Evolutionary conservation across 1,140 invertebrate species (phyloP).

Genomic region (Tetranychus cinnabarinus): DNA sequence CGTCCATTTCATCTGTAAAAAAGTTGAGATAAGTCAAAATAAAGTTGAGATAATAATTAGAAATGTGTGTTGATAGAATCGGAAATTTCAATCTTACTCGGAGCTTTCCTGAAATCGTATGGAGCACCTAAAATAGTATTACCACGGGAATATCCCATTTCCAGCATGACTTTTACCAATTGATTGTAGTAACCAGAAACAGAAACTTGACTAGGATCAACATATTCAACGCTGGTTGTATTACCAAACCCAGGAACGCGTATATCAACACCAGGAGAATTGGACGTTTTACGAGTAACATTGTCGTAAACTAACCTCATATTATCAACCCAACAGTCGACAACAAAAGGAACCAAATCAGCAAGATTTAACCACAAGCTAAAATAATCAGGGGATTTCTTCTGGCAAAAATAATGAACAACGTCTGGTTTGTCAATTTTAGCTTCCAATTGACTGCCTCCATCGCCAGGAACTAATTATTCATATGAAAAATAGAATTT

Average conservation of each 20-base stretch:
- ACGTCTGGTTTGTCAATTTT: background rate
- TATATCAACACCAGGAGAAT: slow-evolving; percentile 66
- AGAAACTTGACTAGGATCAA: slow-evolving; percentile 54
- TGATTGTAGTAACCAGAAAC: slow-evolving; percentile 49
- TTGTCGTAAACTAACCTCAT: slow-evolving; percentile 53
- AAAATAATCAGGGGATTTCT: slow-evolving; percentile 51
- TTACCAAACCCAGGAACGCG: slow-evolving; percentile 68
- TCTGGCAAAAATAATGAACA: slow-evolving; percentile 54
- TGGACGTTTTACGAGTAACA: slow-evolving; percentile 50
- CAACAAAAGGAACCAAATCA: slow-evolving; percentile 56
- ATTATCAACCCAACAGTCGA: slow-evolving; percentile 94
- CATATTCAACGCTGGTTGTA: slow-evolving; percentile 62
- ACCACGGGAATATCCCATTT: slow-evolving; percentile 28
- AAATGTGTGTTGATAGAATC: background rate
- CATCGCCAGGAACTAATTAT: background rate
- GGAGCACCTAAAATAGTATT: background rate
- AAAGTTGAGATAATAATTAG: no score
- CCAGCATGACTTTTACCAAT: slow-evolving; percentile 51
- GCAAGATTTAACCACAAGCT: slow-evolving; percentile 87
- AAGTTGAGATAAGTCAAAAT: background rate
- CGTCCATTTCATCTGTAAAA: background rate
- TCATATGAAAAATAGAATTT: background rate
- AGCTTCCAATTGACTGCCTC: slow-evolving; percentile 1
- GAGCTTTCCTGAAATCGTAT: background rate
- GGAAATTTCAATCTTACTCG: slow-evolving; percentile 17